These are phyloP conservation scores for Falco concolor DNA, from an alignment of 2,797 vertebrate species.

Conservation along the genomic window DNA sequence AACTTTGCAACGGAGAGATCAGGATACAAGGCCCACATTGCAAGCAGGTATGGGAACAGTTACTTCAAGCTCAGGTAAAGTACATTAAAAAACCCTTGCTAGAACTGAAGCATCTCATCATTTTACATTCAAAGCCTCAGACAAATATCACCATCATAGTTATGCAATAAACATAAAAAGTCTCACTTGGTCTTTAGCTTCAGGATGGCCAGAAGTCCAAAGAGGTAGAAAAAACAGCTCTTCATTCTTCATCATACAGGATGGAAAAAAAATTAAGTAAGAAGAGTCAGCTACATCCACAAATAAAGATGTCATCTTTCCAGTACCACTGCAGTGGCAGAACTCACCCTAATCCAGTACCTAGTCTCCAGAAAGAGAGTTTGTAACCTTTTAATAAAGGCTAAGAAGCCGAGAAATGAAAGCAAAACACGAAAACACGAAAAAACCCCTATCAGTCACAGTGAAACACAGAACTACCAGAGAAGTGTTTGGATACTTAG, in stretches of 20 bases:
- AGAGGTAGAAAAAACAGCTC: background rate
- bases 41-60: background rate
- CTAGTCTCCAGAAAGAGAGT: background rate
- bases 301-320: background rate
- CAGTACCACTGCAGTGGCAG: background rate
- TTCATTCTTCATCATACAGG: background rate
- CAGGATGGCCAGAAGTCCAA: background rate
- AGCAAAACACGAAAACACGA: background rate
- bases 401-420: background rate
- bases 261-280: background rate
- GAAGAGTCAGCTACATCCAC: background rate
- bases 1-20: background rate
- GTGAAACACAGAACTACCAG: background rate
- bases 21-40: accelerated
- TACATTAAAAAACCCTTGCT: background rate
- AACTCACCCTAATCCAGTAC: background rate
- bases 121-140: background rate
- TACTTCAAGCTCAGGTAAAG: background rate
- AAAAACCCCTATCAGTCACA: background rate
- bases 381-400: background rate
- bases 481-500: background rate
- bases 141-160: background rate
- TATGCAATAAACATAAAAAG: background rate
- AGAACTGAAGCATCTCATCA: background rate
- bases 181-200: background rate